A percentile compares a stretch with the other conserved stretches of the same genome.
Evolutionary conservation across 1,140 invertebrate genomes (phyloP).

Genomic region (Wasmannia auropunctata): DNA sequence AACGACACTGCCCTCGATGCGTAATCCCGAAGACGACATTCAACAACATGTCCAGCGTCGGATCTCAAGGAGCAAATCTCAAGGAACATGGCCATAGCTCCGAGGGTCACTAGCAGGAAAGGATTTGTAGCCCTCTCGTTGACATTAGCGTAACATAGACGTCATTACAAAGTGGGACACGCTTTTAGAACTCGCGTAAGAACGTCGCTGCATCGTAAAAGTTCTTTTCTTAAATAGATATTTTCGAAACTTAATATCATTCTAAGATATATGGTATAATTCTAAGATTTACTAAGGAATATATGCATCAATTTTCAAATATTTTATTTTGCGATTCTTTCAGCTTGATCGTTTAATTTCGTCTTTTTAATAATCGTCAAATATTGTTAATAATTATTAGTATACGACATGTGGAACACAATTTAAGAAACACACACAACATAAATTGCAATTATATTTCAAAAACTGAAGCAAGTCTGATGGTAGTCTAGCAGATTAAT

Average conservation of each 20-base stretch:
- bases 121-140: slow-evolving; percentile 67
- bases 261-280: background rate
- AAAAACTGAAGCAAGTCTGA: background rate
- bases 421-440: background rate
- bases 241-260: background rate
- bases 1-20: slow-evolving; percentile 67
- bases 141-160: slow-evolving; percentile 23
- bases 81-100: slow-evolving; percentile 71
- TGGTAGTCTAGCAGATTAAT: background rate
- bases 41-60: slow-evolving; percentile 77
- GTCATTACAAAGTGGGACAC: slow-evolving; percentile 20
- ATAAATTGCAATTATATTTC: background rate
- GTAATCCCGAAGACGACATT: slow-evolving; percentile 80
- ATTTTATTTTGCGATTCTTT: background rate
- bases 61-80: slow-evolving; percentile 66
- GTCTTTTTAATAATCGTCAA: background rate
- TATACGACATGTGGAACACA: background rate
- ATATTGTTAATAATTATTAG: background rate
- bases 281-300: background rate
- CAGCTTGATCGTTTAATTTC: background rate
- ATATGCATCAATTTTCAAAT: background rate
- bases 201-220: background rate
- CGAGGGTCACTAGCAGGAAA: slow-evolving; percentile 79
- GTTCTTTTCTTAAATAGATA: background rate
- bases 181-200: slow-evolving; percentile 2